These are phyloP conservation scores for Chironomus tepperi DNA, from an alignment of 1,140 invertebrate species.

Conservation along the genomic window DNA sequence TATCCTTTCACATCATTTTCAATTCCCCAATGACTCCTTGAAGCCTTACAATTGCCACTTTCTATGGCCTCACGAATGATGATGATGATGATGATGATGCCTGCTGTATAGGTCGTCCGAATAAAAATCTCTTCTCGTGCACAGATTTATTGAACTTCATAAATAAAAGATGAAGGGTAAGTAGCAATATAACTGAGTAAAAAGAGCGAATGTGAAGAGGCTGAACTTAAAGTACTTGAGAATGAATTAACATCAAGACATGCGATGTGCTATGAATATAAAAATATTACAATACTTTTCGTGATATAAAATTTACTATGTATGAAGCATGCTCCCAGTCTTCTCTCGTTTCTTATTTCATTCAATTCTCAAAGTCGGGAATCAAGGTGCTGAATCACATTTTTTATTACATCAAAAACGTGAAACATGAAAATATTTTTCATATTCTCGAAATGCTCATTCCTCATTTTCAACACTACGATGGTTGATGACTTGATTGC, in stretches of 20 bases:
- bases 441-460: no score
- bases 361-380: neutral
- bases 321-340: neutral
- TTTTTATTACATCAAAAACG: neutral
- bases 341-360: neutral
- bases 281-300: constrained; percentile 4
- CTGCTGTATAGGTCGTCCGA: no score
- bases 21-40: no score
- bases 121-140: neutral
- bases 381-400: neutral
- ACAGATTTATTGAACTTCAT: constrained; percentile 24
- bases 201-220: neutral
- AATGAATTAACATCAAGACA: neutral
- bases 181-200: neutral
- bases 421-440: neutral
- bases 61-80: no score
- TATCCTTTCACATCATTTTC: no score
- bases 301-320: neutral
- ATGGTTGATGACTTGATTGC: no score
- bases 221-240: neutral
- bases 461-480: no score
- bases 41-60: no score
- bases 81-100: no score
- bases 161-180: constrained; percentile 21
- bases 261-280: constrained; percentile 22